A percentile compares a stretch with the other conserved stretches of the same genome.
These are phyloP conservation scores for Philhelius pedissequus DNA, from an alignment of 2,888 invertebrate genomes.

Conservation along the genomic window DNA sequence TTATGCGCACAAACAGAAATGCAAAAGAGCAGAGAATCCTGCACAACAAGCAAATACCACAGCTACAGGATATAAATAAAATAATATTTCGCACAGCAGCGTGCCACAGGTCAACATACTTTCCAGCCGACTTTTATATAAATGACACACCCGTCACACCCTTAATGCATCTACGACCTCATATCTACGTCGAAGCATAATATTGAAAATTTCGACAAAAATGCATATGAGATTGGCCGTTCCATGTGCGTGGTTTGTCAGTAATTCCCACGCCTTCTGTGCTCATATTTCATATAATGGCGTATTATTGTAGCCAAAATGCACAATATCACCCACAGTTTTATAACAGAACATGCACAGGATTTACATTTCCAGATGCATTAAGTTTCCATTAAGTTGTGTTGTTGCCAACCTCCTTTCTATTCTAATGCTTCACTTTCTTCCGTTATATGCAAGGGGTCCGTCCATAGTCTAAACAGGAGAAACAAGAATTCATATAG, in stretches of 20 bases:
- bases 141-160: background rate
- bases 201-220: background rate
- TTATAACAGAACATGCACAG: background rate
- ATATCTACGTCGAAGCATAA: background rate
- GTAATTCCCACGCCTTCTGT: background rate
- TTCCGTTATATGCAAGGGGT: slow-evolving; percentile 23
- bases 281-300: slow-evolving; percentile 13
- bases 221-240: background rate
- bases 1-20: background rate
- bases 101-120: slow-evolving; percentile 13
- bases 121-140: background rate
- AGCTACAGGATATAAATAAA: background rate
- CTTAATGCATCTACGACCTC: background rate
- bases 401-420: slow-evolving; percentile 31
- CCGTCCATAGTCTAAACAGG: background rate
- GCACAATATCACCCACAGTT: background rate
- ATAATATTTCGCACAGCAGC: slow-evolving; percentile 14
- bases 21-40: background rate
- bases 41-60: background rate
- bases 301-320: slow-evolving; percentile 22
- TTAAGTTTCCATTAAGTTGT: slow-evolving; percentile 37
- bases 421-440: slow-evolving; percentile 46
- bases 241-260: background rate
- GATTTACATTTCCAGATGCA: slow-evolving; percentile 49
- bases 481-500: slow-evolving; percentile 21